Evolutionary conservation across 1,140 invertebrate species (phyloP).

Genomic region (Oedothorax gibbosus): DNA sequence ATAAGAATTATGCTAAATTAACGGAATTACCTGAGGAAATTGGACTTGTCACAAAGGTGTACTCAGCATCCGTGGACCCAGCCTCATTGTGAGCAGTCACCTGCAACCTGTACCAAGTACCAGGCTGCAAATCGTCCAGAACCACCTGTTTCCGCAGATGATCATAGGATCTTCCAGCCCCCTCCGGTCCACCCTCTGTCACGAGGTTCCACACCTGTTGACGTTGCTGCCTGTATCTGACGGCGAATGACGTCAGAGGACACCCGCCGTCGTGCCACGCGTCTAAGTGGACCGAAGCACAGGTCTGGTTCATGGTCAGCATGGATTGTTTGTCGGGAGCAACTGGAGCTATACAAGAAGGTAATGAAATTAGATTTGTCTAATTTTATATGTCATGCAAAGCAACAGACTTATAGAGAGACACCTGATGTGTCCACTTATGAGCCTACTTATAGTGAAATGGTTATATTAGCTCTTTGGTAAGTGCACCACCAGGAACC

Average conservation of each 20-base stretch:
- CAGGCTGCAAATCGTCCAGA: conserved; percentile 78
- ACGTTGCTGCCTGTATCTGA: conserved; percentile 68
- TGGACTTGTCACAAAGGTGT: conserved; percentile 77
- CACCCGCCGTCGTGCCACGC: conserved; percentile 86
- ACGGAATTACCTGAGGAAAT: conserved; percentile 20
- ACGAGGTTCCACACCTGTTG: conserved; percentile 61
- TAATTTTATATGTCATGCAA: too few relatives aligned
- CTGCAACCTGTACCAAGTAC: conserved; percentile 85
- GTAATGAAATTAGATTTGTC: too few relatives aligned
- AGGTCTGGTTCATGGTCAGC: conserved; percentile 77
- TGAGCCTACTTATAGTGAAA: too few relatives aligned
- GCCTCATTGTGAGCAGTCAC: conserved; percentile 93
- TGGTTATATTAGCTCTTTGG: too few relatives aligned
- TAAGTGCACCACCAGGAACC: too few relatives aligned
- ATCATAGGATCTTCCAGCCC: neutral
- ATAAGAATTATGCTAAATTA: neutral
- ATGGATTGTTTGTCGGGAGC: conserved; percentile 63
- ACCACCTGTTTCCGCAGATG: conserved; percentile 58
- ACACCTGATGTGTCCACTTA: too few relatives aligned
- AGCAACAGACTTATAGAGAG: too few relatives aligned
- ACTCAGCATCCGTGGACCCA: conserved; percentile 84
- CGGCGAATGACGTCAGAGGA: conserved; percentile 79
- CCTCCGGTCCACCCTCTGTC: conserved; percentile 19
- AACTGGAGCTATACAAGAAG: conserved; percentile 59
- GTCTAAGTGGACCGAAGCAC: conserved; percentile 77